phyloP scores from a whole-genome alignment of 1,140 invertebrate species.

The Hylyphantes graminicola region DNA sequence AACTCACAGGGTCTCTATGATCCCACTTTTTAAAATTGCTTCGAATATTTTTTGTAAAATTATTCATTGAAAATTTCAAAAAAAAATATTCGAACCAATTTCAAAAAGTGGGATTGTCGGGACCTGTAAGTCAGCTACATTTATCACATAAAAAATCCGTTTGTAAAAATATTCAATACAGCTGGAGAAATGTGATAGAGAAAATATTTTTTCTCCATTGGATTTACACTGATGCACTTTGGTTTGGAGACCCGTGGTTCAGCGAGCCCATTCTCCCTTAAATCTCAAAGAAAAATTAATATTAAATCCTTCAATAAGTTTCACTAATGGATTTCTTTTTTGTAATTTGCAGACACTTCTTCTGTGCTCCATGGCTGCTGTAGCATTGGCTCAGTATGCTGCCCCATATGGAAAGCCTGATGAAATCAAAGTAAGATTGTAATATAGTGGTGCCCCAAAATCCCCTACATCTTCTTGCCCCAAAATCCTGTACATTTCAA shows the following conservation, averaged over 20 bases:
- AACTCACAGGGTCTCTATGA: background rate
- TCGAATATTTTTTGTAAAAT: too few species aligned
- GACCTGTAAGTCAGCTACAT: too few species aligned
- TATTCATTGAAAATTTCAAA: too few species aligned
- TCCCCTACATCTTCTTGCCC: too few species aligned
- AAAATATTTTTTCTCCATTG: too few species aligned
- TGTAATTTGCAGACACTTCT: background rate
- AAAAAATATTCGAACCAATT: too few species aligned
- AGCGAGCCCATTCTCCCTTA: background rate
- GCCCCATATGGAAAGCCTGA: constrained; percentile 11
- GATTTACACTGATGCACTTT: background rate
- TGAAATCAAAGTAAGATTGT: constrained; percentile 18
- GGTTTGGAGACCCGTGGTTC: background rate
- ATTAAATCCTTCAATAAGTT: background rate
- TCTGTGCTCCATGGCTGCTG: constrained; percentile 10
- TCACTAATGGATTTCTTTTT: background rate
- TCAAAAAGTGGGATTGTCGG: too few species aligned
- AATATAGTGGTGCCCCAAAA: background rate
- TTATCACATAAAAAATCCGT: too few species aligned
- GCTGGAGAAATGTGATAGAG: too few species aligned
- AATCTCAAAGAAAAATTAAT: background rate
- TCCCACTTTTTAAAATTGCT: too few species aligned
- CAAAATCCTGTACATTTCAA: too few species aligned
- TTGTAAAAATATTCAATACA: too few species aligned
- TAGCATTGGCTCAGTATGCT: constrained; percentile 16